Evolutionary conservation across 1,140 invertebrate species (phyloP), one percentile per base, ranked within the genome.

Genomic region (Ectropis grisescens): DNA sequence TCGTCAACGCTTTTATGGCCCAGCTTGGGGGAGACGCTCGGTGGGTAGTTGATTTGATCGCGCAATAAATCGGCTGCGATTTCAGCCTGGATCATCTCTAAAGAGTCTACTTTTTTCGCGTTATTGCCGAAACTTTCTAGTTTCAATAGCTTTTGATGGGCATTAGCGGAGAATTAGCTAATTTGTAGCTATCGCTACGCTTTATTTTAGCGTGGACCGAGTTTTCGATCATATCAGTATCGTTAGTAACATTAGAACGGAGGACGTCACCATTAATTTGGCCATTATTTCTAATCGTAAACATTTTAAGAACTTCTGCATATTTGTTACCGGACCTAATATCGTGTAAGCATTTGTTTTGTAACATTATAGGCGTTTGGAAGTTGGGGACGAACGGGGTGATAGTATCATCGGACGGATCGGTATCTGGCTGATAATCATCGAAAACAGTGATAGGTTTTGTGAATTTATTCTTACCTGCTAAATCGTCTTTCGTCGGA

Each of bases 161-260:
- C 75, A 88, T 83, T 38, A 88, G 83, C 1, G 87, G 86, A 27
- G 86, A 88, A 75, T 93, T 94, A 1, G 93, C 93, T 67, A 93
- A 86, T 41, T 92, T 88, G 62, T 95, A 95, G 75, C 92, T 94
- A 64, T 94, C 91, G 65, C 91, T 93, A 27, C 93, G 86, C 78
- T 93, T 93, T 13, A 94, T 81, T 66, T 87, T 87, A 16, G 69
- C 81, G 31, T 54, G 47, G 36, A 52, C 38, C 13, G 50, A 48
- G 43, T 65, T 78, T 19, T 69, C 60, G 39, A 25, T 37, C 36
- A 61, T 52, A 12, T 58, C 57, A 31, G 34, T 43, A 30, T 41
- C 41, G 39, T 9, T 27, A 23, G 29, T 28, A 12, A 16, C 11
- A 23, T 41, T 41, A 29, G 19, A 22, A n/a, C n/a, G n/a, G 8